Evolutionary conservation across 2,113 vertebrate genomes (phyloP).

Genomic region (Bos indicus): DNA sequence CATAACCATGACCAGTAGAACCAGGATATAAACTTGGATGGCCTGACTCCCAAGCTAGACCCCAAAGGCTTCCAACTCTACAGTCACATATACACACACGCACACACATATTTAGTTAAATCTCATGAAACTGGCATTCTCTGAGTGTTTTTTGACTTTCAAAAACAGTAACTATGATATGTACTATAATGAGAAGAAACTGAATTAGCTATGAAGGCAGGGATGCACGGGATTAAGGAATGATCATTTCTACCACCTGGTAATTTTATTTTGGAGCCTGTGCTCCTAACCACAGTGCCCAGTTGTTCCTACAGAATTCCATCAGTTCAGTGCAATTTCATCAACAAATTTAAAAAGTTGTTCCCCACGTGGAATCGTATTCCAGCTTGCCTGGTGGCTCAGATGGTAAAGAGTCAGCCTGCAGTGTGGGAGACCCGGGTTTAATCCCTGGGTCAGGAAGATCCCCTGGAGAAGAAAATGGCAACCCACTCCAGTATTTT

Average conservation of each 20-base stretch:
- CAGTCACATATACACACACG: background rate
- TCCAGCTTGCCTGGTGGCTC: background rate
- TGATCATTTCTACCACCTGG: background rate
- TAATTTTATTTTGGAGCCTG: background rate
- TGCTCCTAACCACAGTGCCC: background rate
- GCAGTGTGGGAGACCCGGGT: background rate
- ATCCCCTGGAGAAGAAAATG: background rate
- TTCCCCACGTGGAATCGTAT: background rate
- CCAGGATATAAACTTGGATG: background rate
- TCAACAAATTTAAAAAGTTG: background rate
- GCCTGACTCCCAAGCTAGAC: background rate
- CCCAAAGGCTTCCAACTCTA: background rate
- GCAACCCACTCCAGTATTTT: background rate
- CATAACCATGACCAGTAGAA: background rate
- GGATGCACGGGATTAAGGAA: background rate
- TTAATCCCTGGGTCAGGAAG: background rate
- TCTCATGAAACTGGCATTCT: background rate
- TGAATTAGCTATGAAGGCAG: background rate
- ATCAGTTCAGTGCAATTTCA: background rate
- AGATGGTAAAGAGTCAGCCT: background rate
- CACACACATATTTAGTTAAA: background rate
- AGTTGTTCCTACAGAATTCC: background rate
- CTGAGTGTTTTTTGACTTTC: background rate
- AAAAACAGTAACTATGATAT: background rate
- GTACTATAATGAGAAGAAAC: background rate